A percentile compares a stretch with the other conserved stretches of the same genome.
Evolutionary conservation across 2,113 vertebrate species (phyloP).

Genomic region (Ciconia boyciana): DNA sequence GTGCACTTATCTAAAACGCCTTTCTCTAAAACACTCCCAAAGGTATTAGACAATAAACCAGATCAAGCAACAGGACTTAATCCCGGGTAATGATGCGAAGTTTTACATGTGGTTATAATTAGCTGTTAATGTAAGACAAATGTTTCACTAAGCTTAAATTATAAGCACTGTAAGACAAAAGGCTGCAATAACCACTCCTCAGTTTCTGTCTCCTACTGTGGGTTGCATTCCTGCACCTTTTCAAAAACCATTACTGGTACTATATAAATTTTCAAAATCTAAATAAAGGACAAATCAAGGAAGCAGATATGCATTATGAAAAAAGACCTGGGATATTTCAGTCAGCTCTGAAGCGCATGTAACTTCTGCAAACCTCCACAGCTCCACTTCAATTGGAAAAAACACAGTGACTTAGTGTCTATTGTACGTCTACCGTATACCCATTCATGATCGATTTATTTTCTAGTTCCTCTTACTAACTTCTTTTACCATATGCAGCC

Average conservation of each 20-base stretch:
- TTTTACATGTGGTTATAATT: background rate
- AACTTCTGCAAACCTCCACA: background rate
- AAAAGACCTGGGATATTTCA: background rate
- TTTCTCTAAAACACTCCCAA: background rate
- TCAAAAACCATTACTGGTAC: background rate
- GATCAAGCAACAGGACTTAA: background rate
- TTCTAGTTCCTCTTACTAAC: background rate
- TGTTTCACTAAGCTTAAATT: background rate
- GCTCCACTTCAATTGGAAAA: background rate
- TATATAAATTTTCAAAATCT: background rate
- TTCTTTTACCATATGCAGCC: background rate
- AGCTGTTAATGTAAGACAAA: background rate
- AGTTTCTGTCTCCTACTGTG: background rate
- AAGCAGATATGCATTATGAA: background rate
- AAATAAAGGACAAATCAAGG: background rate
- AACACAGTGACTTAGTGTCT: background rate
- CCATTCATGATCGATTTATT: rapidly evolving
- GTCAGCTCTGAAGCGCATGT: rapidly evolving
- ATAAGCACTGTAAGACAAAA: background rate
- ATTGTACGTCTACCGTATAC: too few species aligned
- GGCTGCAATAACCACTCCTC: background rate
- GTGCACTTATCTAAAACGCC: background rate
- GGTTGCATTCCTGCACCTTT: background rate
- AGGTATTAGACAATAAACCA: background rate
- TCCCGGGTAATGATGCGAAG: background rate